Base-by-base conservation (phyloP, 1,140 invertebrate genomes). In the Adelges cooleyi region DNA sequence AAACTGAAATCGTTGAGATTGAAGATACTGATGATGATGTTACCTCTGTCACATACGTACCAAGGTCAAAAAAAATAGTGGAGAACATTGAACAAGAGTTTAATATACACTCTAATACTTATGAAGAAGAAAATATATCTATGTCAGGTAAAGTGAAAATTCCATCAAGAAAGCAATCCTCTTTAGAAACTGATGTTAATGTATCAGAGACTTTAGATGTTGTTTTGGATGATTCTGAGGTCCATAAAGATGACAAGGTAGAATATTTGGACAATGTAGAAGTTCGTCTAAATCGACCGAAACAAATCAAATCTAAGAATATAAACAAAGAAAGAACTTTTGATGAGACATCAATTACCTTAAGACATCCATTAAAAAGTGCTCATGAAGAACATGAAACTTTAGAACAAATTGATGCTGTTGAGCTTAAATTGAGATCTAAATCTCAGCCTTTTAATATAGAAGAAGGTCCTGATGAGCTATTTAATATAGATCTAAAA, bases 61-160 rank as follows among this genome's bases (percentile, higher is more conserved):
- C 69, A 13, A 66, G 67, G 80, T 79, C 69, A 74, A 80, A 69
- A 78, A 80, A 42, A 78, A 85, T 82, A 4, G 86, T 87, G 75
- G 86, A 89, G 77, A 86, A 90, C 71, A 84, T 89, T 10, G 87
- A 89, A 73, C 87, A 90, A 77, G 87, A 89, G 75, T 89, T 89
- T 72, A 89, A 85, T 73, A 89, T 90, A 69, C 84, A 86, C 22
- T 75, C 89, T 51, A 85, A 89, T 75, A 85, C 84, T 1, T 89
- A 90, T 74, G 86, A 86, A 48, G 87, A 90, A 77, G 87, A 90
- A 77, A 86, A 90, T 74, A 85, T 90, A 67, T 86, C 86, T 3
- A 85, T 90, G 81, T 84, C 85, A 13, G 85, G 86, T 66, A 89
- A 87, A 77, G 82, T 89, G 2, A 86, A 85, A 76, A 68, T 89